A percentile compares a stretch with the other conserved stretches of the same genome.
phyloP scores from a whole-genome alignment of 2,797 vertebrate species.

The Melanotaenia boesemani region DNA sequence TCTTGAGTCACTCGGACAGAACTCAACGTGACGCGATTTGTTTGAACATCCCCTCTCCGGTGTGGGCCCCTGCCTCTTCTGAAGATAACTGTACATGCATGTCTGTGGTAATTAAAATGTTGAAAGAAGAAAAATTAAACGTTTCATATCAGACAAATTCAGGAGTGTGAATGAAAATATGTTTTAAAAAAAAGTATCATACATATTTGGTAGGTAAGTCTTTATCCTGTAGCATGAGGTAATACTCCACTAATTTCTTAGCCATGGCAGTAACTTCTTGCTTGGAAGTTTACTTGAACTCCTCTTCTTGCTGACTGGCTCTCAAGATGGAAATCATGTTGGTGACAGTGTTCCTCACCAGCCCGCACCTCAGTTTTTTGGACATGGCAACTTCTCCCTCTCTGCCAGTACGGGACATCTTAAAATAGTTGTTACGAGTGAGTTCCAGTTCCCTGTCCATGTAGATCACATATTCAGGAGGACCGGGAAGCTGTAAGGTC shows the following conservation, averaged over 20 bases:
- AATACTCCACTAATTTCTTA: conserved; percentile 14
- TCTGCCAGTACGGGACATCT: conserved; percentile 11
- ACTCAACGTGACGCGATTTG: conserved; percentile 3
- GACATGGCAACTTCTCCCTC: conserved; percentile 30
- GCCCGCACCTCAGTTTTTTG: conserved; percentile 34
- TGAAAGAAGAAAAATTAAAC: background rate
- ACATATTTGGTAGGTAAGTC: background rate
- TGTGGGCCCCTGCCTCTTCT: conserved; percentile 11
- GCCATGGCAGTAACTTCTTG: background rate
- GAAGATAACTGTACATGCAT: conserved; percentile 3
- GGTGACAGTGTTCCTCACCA: conserved; percentile 35
- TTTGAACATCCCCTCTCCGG: background rate
- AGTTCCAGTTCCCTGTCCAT: background rate
- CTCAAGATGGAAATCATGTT: conserved; percentile 8
- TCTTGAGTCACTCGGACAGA: background rate
- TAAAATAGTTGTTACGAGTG: background rate
- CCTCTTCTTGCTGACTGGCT: conserved; percentile 1
- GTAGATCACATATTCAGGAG: too few species aligned
- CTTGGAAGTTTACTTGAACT: background rate
- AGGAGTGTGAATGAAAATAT: background rate
- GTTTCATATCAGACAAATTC: background rate
- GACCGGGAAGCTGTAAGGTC: too few species aligned
- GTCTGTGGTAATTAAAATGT: background rate
- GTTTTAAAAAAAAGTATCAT: background rate
- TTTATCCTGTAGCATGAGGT: conserved; percentile 7